Percentiles rank a stretch among this genome's conserved stretches.
Evolutionary conservation across 2,113 vertebrate genomes (phyloP).

Genomic region (Thalassarche chlororhynchos): DNA sequence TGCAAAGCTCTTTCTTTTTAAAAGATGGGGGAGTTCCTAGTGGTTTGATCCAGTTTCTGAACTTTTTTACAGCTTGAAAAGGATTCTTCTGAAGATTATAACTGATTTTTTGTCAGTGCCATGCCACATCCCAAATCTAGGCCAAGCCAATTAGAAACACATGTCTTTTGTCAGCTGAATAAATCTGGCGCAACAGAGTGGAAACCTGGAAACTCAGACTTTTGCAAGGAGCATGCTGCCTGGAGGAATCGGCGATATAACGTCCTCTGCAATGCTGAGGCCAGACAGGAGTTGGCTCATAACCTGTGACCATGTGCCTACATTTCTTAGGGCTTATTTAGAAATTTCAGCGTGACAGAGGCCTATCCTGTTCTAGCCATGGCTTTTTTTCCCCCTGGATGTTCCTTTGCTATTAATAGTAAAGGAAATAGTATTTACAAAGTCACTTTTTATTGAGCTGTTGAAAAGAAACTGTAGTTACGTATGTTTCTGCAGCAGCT

Average conservation of each 20-base stretch:
- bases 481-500: constrained; percentile 2
- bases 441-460: not conserved
- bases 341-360: not conserved
- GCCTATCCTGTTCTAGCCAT: not conserved
- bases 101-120: not conserved
- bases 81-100: not conserved
- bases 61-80: not conserved
- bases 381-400: not conserved
- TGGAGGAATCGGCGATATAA: not conserved
- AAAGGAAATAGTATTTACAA: not conserved
- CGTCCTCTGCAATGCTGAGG: not conserved
- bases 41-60: not conserved
- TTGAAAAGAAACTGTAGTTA: constrained; percentile 17
- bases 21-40: not conserved
- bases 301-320: not conserved
- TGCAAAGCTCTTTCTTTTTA: not conserved
- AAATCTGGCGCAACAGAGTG: not conserved
- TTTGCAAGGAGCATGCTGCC: not conserved
- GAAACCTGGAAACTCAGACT: not conserved
- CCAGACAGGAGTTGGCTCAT: not conserved
- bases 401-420: not conserved
- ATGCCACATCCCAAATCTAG: not conserved
- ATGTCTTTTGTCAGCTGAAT: not conserved
- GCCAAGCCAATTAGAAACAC: not conserved
- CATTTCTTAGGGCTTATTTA: not conserved